Percentiles rank a stretch among this genome's conserved stretches.
Conservation (phyloP, 1,140 invertebrate genomes). For the Rhyzopertha dominica region DNA sequence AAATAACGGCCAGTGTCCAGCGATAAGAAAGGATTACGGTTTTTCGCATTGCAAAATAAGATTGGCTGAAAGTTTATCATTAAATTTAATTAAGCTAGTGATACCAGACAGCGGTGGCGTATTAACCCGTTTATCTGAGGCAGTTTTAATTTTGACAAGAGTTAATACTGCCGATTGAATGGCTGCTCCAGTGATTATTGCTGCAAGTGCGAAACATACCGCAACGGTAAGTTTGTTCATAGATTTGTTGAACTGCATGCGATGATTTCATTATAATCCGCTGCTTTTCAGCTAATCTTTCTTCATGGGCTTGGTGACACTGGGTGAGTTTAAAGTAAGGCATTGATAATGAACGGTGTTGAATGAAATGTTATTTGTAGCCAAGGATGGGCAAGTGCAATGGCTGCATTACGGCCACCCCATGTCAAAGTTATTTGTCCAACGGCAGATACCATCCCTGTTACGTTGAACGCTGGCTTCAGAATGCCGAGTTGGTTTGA, state of each 20-base stretch:
- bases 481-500: slow-evolving; percentile 98
- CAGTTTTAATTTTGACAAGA: too few relatives aligned
- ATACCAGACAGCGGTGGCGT: too few relatives aligned
- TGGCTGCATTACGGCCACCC: slow-evolving; percentile 71
- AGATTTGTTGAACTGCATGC: slow-evolving; percentile 14
- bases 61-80: too few relatives aligned
- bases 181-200: slow-evolving; percentile 65
- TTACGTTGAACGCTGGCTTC: slow-evolving; percentile 89
- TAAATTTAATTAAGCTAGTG: too few relatives aligned
- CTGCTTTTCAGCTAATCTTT: slow-evolving; percentile 60
- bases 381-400: slow-evolving; percentile 87
- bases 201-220: slow-evolving; percentile 71
- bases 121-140: too few relatives aligned
- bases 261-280: slow-evolving; percentile 30
- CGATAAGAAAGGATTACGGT: too few relatives aligned
- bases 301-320: slow-evolving; percentile 65
- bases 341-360: neutral
- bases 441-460: slow-evolving; percentile 85
- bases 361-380: slow-evolving; percentile 52
- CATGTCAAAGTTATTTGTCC: slow-evolving; percentile 93
- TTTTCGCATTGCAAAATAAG: too few relatives aligned
- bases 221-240: slow-evolving; percentile 69
- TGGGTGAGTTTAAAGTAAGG: slow-evolving; percentile 50
- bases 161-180: too few relatives aligned
- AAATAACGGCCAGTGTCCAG: too few relatives aligned